Evolutionary conservation across 1,140 invertebrate genomes (phyloP).

Genomic region (Ooceraea biroi): DNA sequence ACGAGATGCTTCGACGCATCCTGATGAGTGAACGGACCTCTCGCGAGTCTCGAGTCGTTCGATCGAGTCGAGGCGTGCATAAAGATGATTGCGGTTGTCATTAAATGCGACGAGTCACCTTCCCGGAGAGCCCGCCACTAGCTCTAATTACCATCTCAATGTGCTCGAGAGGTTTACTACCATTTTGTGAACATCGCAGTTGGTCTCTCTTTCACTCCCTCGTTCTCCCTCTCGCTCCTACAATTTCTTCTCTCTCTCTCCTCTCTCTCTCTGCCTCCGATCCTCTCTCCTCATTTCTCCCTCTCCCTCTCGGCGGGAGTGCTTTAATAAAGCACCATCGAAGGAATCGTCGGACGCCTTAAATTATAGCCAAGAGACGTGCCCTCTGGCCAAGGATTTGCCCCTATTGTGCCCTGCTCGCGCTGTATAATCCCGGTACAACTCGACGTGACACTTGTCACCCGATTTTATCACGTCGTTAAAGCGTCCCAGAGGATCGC

Average conservation of each 20-base stretch:
- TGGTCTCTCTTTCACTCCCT: not conserved
- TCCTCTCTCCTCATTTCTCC: too few species aligned
- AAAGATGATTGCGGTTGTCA: constrained; percentile 59
- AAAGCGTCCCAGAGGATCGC: constrained; percentile 75
- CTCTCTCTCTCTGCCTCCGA: constrained; percentile 1
- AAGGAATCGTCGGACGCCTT: constrained; percentile 68
- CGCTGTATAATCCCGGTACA: constrained; percentile 63
- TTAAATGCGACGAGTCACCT: constrained; percentile 30
- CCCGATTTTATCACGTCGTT: constrained; percentile 84
- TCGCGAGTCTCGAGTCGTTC: not conserved
- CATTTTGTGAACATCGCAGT: constrained; percentile 7
- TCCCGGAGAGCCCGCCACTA: not conserved
- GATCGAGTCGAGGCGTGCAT: constrained; percentile 12
- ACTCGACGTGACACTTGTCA: constrained; percentile 82
- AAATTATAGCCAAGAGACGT: constrained; percentile 82
- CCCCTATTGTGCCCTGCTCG: constrained; percentile 72
- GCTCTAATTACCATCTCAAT: constrained; percentile 64
- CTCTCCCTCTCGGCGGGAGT: not conserved
- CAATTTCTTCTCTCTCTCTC: not conserved
- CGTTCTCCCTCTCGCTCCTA: not conserved
- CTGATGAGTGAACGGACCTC: not conserved
- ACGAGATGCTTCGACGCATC: not conserved
- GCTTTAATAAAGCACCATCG: constrained; percentile 73
- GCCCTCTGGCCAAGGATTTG: constrained; percentile 72
- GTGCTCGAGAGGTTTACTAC: constrained; percentile 35